Evolutionary conservation across 2,113 vertebrate species (phyloP), one percentile per base, ranked within the genome.

Genomic region (Alces alces): DNA sequence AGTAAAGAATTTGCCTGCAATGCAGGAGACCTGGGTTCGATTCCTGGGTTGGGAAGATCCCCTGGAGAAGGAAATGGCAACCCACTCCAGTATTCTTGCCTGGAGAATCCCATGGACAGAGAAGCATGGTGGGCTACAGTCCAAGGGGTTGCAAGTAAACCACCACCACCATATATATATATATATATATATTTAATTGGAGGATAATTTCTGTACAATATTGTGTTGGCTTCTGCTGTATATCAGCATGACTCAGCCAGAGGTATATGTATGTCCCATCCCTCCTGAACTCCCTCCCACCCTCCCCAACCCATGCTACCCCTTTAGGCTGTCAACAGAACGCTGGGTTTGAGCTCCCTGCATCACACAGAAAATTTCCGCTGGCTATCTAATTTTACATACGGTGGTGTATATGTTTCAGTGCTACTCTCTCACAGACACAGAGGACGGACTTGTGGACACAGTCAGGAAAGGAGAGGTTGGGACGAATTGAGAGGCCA

Each of bases 401-500:
- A 43, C 2, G 23, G 23, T 27, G 3, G 3, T 43, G 12, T 76
- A 15, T 43, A 15, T 43, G 70, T 43, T 43, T 76, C 39, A 27
- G 0, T 43, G 36, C 70, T 43, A 43, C 70, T 76, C 12, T 27
- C 39, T 76, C 23, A 43, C 23, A 43, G 39, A 43, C 70, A 14
- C 2, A 21, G 70, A 76, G 21, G 66, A 73, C 36, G 39, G 66
- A 39, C 6, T 25, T 73, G 19, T 13, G 66, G 66, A 39, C 36
- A 39, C n/a, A 70, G 66, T 39, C 0, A 0, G n/a, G 66, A 36
- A 39, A 39, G 66, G 66, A 73, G 66, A 39, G 19, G 19, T 21
- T 73, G 36, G 66, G 36, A 3, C 0, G 0, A 25, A 12, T 2
- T 39, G 36, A 73, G 66, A 73, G 0, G 36, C 10, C 0, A 1